Percentiles rank a stretch among this genome's conserved stretches.
Conservation (phyloP, 1,140 invertebrate genomes). For the Hylyphantes graminicola region DNA sequence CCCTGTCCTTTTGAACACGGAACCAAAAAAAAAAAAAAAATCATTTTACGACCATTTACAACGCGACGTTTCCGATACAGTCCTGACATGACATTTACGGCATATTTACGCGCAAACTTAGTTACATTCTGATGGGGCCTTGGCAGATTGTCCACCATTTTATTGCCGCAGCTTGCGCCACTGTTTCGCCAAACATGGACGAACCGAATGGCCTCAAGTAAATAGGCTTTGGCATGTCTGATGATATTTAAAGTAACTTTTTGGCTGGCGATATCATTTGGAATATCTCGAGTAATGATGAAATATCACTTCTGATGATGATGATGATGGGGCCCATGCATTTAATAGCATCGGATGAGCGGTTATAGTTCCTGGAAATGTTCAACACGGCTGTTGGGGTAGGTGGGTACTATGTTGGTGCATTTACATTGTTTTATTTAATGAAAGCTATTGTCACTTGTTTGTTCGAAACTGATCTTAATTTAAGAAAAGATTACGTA, state of each 20-base stretch:
- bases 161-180: slow-evolving; percentile 17
- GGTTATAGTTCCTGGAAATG: slow-evolving; percentile 12
- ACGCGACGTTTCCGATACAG: slow-evolving; percentile 15
- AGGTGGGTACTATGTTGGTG: no score
- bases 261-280: slow-evolving; percentile 21
- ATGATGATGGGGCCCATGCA: not conserved
- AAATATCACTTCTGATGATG: slow-evolving; percentile 30
- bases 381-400: no score
- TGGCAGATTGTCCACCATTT: slow-evolving; percentile 14
- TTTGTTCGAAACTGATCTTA: no score
- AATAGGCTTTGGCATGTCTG: not conserved
- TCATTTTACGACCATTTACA: slow-evolving; percentile 28
- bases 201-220: not conserved
- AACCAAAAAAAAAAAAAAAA: slow-evolving; percentile 14
- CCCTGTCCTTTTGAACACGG: slow-evolving; percentile 5
- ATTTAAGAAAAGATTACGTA: no score
- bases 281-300: slow-evolving; percentile 41
- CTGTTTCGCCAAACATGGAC: not conserved
- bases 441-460: no score
- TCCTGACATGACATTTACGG: slow-evolving; percentile 13
- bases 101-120: slow-evolving; percentile 43
- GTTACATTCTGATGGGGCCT: slow-evolving; percentile 26
- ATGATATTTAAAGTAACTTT: slow-evolving; percentile 19
- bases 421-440: no score
- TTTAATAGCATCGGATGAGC: slow-evolving; percentile 50